phyloP scores from a whole-genome alignment of 2,888 invertebrate species.

The Cryptocephalus primarius region DNA sequence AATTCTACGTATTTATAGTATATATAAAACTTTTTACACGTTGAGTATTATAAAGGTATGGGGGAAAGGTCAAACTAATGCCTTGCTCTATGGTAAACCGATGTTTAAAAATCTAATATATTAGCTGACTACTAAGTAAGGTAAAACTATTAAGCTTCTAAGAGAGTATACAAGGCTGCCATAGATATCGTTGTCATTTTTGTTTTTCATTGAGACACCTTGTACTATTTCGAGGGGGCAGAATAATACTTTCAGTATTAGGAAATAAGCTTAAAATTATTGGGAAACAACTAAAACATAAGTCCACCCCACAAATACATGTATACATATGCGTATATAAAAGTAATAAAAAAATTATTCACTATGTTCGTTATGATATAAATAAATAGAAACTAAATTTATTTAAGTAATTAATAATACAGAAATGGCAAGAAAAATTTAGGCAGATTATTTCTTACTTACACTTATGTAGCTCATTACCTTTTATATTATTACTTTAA shows the following conservation, averaged over 20 bases:
- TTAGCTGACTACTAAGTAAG: conserved; percentile 6
- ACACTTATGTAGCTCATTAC: neutral
- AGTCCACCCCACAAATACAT: conserved; percentile 4
- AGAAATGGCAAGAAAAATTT: conserved; percentile 40
- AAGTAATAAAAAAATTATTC: conserved; percentile 3
- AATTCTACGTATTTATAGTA: neutral
- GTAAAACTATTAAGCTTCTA: conserved; percentile 11
- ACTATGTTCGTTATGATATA: conserved; percentile 15
- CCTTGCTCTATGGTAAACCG: conserved; percentile 35
- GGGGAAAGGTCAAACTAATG: conserved; percentile 31
- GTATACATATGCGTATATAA: neutral
- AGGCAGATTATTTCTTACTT: conserved; percentile 29
- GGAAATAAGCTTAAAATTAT: conserved; percentile 21
- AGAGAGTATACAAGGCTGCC: conserved; percentile 11
- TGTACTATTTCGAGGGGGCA: conserved; percentile 17
- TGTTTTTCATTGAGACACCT: conserved; percentile 8
- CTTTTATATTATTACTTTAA: conserved; percentile 9
- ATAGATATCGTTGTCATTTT: conserved; percentile 2
- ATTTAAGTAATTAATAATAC: conserved; percentile 28
- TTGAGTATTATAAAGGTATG: conserved; percentile 33
- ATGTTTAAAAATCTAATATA: conserved; percentile 23
- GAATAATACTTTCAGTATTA: conserved; percentile 29
- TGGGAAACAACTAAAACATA: neutral
- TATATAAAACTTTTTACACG: conserved; percentile 26
- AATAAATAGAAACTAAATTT: conserved; percentile 25